Base-by-base conservation (phyloP, 1,140 invertebrate species). In the Pinna nobilis region DNA sequence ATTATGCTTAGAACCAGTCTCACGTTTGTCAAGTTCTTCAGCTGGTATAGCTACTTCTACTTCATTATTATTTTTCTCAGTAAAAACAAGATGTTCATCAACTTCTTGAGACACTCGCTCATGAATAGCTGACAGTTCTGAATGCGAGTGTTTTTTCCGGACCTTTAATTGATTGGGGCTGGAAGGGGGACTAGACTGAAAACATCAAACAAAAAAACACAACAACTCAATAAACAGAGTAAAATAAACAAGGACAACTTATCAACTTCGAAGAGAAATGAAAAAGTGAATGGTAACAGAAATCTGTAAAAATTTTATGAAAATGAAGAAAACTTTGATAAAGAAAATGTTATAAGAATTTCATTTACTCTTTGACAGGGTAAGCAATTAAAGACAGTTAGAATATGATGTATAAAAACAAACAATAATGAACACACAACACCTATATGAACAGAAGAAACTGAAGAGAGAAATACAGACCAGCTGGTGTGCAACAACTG, bases 201-300 rank as follows among this genome's bases (percentile, higher is more conserved):
- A 69, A 76, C 73, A 69, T 68, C 65, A 44, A 71, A 49, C 61
- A 69, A 47, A n/a, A n/a, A n/a, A 60, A 66, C 39, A 71, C 32
- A 23, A 71, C 70, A 70, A 74, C 69, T 69, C 76, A 81, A 75
- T 65, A 59, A 53, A 74, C 57, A 63, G 50, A 32, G 68, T 67
- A 61, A 41, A 50, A 65, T 23, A 63, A 59, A 65, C 25, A 37
- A 53, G 15, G 64, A n/a, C n/a, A n/a, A n/a, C n/a, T n/a, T n/a
- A n/a, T 53, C 23, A 23, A 0, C 50, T 53, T 5, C 20, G 32
- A 13, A 53, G 23, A n/a, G 32, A 53, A 53, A 28, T 53, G 3
- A 53, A 30, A 53, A 25, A 28, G 33, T 35, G 30, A 35, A 59
- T 4, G 9, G 55, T 15, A 18, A 35, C 30, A 33, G 23, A 59